These are phyloP conservation scores for Ormyrus rosae DNA, from an alignment of 2,888 invertebrate genomes.

Conservation along the genomic window DNA sequence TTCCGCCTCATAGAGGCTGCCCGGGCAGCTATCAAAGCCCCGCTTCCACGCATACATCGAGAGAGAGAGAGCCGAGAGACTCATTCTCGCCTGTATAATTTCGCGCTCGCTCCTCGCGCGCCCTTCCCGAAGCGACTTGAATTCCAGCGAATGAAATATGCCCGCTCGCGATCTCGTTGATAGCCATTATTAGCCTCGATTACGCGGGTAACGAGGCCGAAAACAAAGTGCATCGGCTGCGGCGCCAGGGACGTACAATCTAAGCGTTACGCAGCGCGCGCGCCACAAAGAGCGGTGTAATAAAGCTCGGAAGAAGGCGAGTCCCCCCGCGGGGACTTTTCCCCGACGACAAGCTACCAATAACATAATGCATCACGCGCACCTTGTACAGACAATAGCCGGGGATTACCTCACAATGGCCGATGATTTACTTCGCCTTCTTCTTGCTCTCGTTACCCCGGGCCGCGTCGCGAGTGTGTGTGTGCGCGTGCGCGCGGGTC, in stretches of 20 bases:
- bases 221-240: constrained; percentile 33
- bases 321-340: constrained; percentile 1
- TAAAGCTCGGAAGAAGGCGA: background rate
- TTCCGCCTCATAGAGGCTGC: no score
- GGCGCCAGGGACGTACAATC: constrained; percentile 8
- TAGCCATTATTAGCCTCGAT: constrained; percentile 36
- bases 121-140: no score
- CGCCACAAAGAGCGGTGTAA: background rate
- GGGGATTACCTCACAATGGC: constrained; percentile 75
- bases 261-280: constrained; percentile 32
- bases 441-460: constrained; percentile 73
- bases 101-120: no score
- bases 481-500: constrained; percentile 57
- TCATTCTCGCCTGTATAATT: no score
- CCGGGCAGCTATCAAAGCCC: no score
- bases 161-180: background rate
- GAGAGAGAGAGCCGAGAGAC: no score
- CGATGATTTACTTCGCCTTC: constrained; percentile 73
- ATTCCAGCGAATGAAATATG: constrained; percentile 1
- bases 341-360: constrained; percentile 64
- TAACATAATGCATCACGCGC: constrained; percentile 75
- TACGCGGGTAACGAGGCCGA: constrained; percentile 38
- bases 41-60: no score
- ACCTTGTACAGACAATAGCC: constrained; percentile 72
- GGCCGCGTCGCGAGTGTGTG: constrained; percentile 56